Base-by-base conservation (phyloP, 2,113 vertebrate genomes). In the Nymphicus hollandicus region DNA sequence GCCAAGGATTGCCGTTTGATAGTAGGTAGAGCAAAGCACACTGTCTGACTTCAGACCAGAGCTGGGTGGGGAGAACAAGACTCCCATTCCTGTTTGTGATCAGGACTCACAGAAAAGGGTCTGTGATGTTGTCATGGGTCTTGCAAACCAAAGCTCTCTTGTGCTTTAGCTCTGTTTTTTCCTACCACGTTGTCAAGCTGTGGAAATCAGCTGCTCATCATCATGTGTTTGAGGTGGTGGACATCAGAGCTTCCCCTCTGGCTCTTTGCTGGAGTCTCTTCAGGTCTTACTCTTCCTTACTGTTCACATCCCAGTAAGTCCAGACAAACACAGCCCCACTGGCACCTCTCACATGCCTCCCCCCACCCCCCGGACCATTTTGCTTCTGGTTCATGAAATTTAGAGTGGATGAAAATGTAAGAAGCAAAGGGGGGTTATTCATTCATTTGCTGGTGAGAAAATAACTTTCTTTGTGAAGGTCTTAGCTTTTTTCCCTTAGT, bases 201-300 rank as follows among this genome's bases (percentile, higher is more conserved):
- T 80, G 43, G 85, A 58, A 78, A 90, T 93, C 93, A 96, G 88
- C 94, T 88, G 79, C 76, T 96, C 53, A 25, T 24, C 33, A 20
- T 91, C 82, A 83, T 44, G 64, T 81, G 91, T 17, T 83, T 44
- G 52, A 77, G 52, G 37, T 4, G 10, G 44, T 49, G 60, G 53
- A 65, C 69, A 90, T 52, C 65, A 89, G 58, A 90, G 64, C 28
- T 66, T 86, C 44, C 76, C 64, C 85, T 78, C 85, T 50, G 72
- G 88, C 46, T 78, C 55, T 78, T 77, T 66, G 46, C 89, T 68
- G 79, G 79, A 74, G 50, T 20, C 35, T 80, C 58, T 80, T 73
- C 20, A 10, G 88, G 55, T 53, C 69, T 91, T 28, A 29, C 8
- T 37, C 39, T 74, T 73, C 70, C 89, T 53, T 6, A 77, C 52